A percentile compares a stretch with the other conserved stretches of the same genome.
phyloP scores from a whole-genome alignment of 2,888 invertebrate species.

The Brachylomia viminalis region DNA sequence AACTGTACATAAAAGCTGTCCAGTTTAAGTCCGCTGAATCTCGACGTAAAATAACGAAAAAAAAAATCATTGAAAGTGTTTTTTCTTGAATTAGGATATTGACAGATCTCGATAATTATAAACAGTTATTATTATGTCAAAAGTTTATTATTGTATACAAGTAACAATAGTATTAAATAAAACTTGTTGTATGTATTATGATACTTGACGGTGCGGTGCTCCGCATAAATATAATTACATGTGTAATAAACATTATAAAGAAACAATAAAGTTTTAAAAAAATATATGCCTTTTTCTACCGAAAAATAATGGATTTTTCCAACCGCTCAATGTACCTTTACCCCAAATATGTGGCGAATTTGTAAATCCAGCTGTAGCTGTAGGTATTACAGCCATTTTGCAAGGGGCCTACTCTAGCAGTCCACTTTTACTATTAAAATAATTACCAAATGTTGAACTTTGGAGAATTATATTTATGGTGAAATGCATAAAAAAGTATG shows the following conservation, averaged over 20 bases:
- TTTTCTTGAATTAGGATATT: constrained; percentile 82
- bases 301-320: neutral
- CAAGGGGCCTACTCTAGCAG: neutral
- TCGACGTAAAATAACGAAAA: constrained; percentile 74
- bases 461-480: neutral
- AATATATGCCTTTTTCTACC: constrained; percentile 73
- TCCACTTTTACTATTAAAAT: neutral
- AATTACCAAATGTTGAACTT: neutral
- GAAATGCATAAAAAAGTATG: neutral
- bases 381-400: neutral
- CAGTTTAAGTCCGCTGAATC: constrained; percentile 68
- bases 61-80: constrained; percentile 72
- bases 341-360: neutral
- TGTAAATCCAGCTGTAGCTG: neutral
- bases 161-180: constrained; percentile 86
- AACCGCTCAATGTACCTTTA: too few species aligned
- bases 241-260: constrained; percentile 90
- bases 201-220: constrained; percentile 80
- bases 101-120: constrained; percentile 85
- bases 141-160: constrained; percentile 90
- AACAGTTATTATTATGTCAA: constrained; percentile 89
- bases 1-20: constrained; percentile 81
- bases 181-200: constrained; percentile 89
- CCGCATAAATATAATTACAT: constrained; percentile 85
- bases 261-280: constrained; percentile 90